phyloP scores from a whole-genome alignment of 2,113 vertebrate species.

The Accipiter virgatus region DNA sequence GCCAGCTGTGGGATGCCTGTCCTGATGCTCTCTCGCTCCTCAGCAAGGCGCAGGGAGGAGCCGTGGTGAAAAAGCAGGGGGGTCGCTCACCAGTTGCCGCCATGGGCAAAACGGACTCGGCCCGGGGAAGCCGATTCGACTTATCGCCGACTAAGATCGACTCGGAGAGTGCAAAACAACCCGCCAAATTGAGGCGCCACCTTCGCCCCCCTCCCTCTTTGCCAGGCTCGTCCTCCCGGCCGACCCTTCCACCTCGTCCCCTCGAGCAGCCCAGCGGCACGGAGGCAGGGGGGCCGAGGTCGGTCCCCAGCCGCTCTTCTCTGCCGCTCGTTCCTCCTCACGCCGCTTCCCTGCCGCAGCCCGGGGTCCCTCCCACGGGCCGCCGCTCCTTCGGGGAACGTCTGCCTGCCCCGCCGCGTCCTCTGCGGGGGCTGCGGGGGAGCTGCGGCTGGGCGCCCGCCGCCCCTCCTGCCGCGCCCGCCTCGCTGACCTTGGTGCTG shows the following conservation, averaged over 20 bases:
- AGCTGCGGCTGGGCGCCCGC: accelerated
- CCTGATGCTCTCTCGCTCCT: background rate
- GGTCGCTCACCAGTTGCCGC: accelerated
- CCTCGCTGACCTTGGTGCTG: accelerated
- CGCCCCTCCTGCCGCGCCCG: too few species aligned
- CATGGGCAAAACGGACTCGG: background rate
- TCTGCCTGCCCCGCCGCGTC: too few species aligned
- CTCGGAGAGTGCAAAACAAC: background rate
- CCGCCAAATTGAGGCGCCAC: background rate
- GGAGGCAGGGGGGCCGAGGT: accelerated
- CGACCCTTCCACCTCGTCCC: too few species aligned
- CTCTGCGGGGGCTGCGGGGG: too few species aligned
- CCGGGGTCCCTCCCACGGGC: accelerated
- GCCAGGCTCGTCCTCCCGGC: too few species aligned
- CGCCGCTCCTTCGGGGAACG: accelerated
- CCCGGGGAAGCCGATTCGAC: background rate
- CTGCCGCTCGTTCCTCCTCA: too few species aligned
- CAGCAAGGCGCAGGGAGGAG: background rate
- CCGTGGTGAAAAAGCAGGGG: background rate
- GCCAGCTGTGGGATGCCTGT: background rate
- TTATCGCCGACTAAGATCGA: background rate
- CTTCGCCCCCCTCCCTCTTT: accelerated
- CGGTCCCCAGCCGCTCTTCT: accelerated
- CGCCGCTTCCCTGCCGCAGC: accelerated
- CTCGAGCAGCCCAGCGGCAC: accelerated